Evolutionary conservation across 1,140 invertebrate species (phyloP).

Genomic region (Temnothorax curvispinosus): DNA sequence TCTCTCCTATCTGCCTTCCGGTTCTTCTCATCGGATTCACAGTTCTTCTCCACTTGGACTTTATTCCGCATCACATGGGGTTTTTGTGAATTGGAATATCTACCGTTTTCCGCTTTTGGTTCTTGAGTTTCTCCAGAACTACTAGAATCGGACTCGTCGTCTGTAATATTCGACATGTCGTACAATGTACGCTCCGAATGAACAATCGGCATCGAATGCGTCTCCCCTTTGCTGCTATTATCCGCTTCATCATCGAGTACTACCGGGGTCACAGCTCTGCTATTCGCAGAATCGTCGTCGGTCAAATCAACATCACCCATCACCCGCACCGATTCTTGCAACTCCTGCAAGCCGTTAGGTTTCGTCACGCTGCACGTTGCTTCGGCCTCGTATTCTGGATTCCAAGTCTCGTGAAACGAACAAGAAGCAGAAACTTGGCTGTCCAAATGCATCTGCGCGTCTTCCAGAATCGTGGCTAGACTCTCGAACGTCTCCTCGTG

Average conservation of each 20-base stretch:
- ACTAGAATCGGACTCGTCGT: constrained; percentile 79
- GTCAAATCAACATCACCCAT: constrained; percentile 77
- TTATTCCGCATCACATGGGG: not conserved
- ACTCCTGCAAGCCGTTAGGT: constrained; percentile 13
- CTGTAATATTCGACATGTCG: constrained; percentile 75
- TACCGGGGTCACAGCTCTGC: constrained; percentile 27
- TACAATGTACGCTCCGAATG: constrained; percentile 26
- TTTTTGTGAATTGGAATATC: not conserved
- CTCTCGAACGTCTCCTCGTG: constrained; percentile 77
- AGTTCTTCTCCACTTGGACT: not conserved
- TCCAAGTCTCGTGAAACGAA: not conserved
- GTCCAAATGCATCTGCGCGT: constrained; percentile 2
- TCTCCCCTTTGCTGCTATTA: not conserved
- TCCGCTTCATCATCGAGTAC: not conserved
- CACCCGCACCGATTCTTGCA: not conserved
- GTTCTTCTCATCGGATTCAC: not conserved
- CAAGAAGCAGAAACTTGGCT: not conserved
- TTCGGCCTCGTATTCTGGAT: not conserved
- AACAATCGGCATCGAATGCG: not conserved
- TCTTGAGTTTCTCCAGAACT: constrained; percentile 33
- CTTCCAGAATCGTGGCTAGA: constrained; percentile 65
- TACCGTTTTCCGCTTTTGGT: constrained; percentile 6
- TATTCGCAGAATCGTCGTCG: constrained; percentile 80
- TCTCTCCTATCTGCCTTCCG: not conserved
- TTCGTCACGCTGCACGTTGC: constrained; percentile 32